A percentile compares a stretch with the other conserved stretches of the same genome.
Evolutionary conservation across 2,888 invertebrate species (phyloP).

Genomic region (Cosmorhoe ocellata): DNA sequence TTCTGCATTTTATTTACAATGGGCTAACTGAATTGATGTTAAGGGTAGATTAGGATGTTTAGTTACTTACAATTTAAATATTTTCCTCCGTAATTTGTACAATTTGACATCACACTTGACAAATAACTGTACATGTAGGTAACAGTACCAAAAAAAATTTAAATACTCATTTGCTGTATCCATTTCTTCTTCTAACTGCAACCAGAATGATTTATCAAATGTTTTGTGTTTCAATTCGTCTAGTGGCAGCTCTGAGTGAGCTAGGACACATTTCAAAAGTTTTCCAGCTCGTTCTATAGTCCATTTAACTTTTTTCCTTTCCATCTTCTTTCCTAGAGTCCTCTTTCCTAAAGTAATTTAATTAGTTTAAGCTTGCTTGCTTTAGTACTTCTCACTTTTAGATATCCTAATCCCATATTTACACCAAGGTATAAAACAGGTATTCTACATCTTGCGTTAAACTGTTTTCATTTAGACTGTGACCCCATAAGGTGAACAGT

Average conservation of each 20-base stretch:
- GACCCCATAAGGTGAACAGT: too few species aligned
- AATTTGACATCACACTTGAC: constrained; percentile 54
- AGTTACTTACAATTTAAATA: constrained; percentile 57
- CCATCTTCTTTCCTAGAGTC: constrained; percentile 35
- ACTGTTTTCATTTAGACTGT: too few species aligned
- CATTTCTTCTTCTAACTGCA: constrained; percentile 53
- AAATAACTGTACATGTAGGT: constrained; percentile 64
- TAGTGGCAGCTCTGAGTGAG: constrained; percentile 48
- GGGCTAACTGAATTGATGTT: too few species aligned
- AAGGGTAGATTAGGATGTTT: too few species aligned
- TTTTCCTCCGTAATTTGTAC: constrained; percentile 45
- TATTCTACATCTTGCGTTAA: too few species aligned
- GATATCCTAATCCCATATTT: too few species aligned
- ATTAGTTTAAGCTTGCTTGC: too few species aligned
- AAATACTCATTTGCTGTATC: constrained; percentile 48
- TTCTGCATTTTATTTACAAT: too few species aligned
- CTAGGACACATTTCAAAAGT: constrained; percentile 53
- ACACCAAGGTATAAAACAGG: too few species aligned
- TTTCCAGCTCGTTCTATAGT: constrained; percentile 53
- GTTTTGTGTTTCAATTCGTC: constrained; percentile 55
- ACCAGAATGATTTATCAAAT: constrained; percentile 58
- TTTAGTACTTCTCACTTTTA: too few species aligned
- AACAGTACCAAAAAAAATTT: constrained; percentile 57
- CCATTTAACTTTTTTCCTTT: constrained; percentile 54
- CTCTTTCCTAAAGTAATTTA: too few species aligned